Evolutionary conservation across 2,797 vertebrate genomes (phyloP), one percentile per base, ranked within the genome.

Genomic region (Malacoraja senta): DNA sequence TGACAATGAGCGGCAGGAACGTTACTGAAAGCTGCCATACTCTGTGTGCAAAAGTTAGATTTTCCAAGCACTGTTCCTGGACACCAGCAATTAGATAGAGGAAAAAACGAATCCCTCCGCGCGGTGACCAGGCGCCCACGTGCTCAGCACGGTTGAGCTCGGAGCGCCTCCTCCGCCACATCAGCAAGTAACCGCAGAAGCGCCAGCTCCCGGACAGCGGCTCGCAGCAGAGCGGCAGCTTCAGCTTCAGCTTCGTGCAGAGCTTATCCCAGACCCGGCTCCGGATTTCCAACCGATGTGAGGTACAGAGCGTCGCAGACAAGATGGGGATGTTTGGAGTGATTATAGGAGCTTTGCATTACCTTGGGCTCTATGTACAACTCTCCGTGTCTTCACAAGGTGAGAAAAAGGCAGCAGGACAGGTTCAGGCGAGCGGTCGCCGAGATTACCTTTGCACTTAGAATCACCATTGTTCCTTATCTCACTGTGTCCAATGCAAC

Each of bases 311-410:
- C 94, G 94, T 94, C 95, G 94, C 94, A 95, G 94, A 80, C 94
- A 95, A 94, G 94, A 98, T 98, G 97, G 97, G 97, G 95, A 97
- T 97, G 96, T 97, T 98, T 95, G 96, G 96, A 94, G 94, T 97
- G 96, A 96, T 98, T 95, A 96, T 98, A 96, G 96, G 98, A 97
- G 96, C 96, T 96, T 97, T 98, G 95, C 98, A 98, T 95, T 98
- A 96, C 96, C 94, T 98, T 97, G 98, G 98, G 97, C 97, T 98
- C 96, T 98, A 97, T 97, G 95, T 98, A 95, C 98, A 98, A 97
- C 97, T 98, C 97, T 96, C 97, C 96, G 97, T 96, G 94, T 95
- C 96, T 96, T 95, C 97, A 91, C 96, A 97, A 95, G 95, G 95
- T 94, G 97, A 96, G 95, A 96, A 96, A 95, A 96, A 96, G 93